Base-by-base conservation (phyloP, 2,797 vertebrate genomes). In the Pristis pectinata region DNA sequence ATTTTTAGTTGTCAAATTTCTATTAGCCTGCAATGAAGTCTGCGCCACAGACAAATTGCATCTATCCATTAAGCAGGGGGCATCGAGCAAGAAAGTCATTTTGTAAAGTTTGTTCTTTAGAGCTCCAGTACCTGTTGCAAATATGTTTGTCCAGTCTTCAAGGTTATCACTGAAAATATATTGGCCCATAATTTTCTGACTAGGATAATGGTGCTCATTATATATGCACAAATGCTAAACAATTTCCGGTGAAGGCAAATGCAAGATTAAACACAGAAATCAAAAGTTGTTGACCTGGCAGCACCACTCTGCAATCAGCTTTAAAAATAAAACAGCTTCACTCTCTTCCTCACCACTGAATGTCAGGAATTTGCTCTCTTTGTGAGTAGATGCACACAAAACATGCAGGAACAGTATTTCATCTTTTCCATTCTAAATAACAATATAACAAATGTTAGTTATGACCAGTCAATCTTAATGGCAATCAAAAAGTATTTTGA, bases 1-100 rank as follows among this genome's bases (percentile, higher is more conserved):
- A 56, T 53, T 76, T 94, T 3, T 94, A n/a, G 41, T 27, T 74
- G 67, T 74, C 92, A 94, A 94, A 76, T 34, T 53, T 94, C 92
- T 17, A 74, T 74, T 74, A 34, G 64, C 27, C 30, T 94, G 41
- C 13, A 94, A 67, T 91, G 87, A 91, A 91, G 59, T 22, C 37
- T 61, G 37, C 70, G 27, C 53, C 30, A 5, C 92, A 22, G 53
- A 53, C 41, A 74, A n/a, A 67, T n/a, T 49, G 7, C n/a, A 34
- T 49, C 41, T 22, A 56, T 67, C n/a, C 2, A 41, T 91, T 64
- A 91, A 91, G 61, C n/a, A 37, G 61, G 37, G 19, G n/a, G 53
- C 83, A 59, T 34, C 11, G 11, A 64, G n/a, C 34, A 41, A 24
- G 59, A 41, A 91, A 91, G 83, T 30, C 2, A 67, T 37, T 67